Percentiles rank a stretch among this genome's conserved stretches.
Evolutionary conservation across 2,888 invertebrate genomes (phyloP).

Genomic region (Andrena praecox): DNA sequence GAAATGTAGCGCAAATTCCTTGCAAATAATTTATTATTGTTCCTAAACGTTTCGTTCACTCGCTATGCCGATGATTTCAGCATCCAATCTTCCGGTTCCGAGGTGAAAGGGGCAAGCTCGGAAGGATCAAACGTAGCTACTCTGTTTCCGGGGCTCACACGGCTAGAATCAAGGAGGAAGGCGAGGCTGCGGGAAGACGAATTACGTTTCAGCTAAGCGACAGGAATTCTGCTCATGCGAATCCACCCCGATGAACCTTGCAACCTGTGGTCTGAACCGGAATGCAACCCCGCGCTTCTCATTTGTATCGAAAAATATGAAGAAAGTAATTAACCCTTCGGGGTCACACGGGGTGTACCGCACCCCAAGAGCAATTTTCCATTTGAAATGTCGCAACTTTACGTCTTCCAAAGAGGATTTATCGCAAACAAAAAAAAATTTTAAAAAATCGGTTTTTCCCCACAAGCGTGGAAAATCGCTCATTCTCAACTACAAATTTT

Average conservation of each 20-base stretch:
- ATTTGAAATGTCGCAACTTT: no score
- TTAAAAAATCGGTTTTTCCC: no score
- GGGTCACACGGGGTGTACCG: no score
- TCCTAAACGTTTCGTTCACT: slow-evolving; percentile 10
- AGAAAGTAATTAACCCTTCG: background rate
- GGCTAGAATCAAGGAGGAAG: slow-evolving; percentile 56
- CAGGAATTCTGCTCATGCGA: slow-evolving; percentile 69
- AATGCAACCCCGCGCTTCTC: slow-evolving; percentile 15
- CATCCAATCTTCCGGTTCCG: slow-evolving; percentile 30
- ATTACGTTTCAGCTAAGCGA: slow-evolving; percentile 76
- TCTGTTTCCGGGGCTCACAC: slow-evolving; percentile 43
- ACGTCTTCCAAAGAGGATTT: no score
- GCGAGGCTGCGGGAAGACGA: slow-evolving; percentile 64
- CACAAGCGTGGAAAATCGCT: no score
- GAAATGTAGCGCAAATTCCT: background rate
- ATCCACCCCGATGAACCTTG: slow-evolving; percentile 28
- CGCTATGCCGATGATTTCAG: background rate
- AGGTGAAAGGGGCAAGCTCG: slow-evolving; percentile 31
- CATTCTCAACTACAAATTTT: no score
- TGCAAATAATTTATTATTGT: background rate
- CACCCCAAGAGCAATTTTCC: no score
- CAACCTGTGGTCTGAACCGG: background rate
- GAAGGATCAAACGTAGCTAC: slow-evolving; percentile 44
- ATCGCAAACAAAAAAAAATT: no score
- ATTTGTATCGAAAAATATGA: background rate